phyloP scores from a whole-genome alignment of 2,888 invertebrate genomes.

The Drosophila neonasuta region DNA sequence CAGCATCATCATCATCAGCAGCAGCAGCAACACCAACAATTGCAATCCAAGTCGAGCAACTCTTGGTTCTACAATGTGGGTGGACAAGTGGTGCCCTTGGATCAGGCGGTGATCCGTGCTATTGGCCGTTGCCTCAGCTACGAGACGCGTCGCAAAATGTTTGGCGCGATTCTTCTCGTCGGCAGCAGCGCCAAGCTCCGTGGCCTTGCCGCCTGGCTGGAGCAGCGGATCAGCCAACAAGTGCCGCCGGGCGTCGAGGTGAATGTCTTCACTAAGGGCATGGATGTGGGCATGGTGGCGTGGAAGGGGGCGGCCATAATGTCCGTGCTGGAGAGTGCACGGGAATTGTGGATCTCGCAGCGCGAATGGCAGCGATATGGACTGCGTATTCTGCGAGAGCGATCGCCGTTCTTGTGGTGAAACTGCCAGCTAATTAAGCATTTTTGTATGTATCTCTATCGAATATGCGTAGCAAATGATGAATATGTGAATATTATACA shows the following conservation, averaged over 20 bases:
- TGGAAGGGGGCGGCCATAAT: slow-evolving; percentile 98
- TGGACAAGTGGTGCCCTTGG: slow-evolving; percentile 92
- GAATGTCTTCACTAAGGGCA: slow-evolving; percentile 94
- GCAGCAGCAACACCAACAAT: slow-evolving; percentile 83
- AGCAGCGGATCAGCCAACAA: slow-evolving; percentile 91
- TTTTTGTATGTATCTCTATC: slow-evolving; percentile 1
- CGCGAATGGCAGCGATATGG: slow-evolving; percentile 94
- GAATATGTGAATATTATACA: not conserved
- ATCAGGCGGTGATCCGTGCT: slow-evolving; percentile 94
- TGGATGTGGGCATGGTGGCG: slow-evolving; percentile 93
- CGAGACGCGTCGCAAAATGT: slow-evolving; percentile 96
- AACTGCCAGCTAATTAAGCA: not conserved
- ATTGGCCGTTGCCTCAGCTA: slow-evolving; percentile 95
- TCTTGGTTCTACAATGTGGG: slow-evolving; percentile 85
- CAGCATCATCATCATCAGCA: not conserved
- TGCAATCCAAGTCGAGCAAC: slow-evolving; percentile 29
- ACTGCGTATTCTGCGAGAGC: slow-evolving; percentile 92
- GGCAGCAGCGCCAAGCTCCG: slow-evolving; percentile 95
- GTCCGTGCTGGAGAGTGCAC: slow-evolving; percentile 95
- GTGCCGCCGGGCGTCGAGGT: slow-evolving; percentile 93
- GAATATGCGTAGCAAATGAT: slow-evolving; percentile 7
- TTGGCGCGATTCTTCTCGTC: slow-evolving; percentile 94
- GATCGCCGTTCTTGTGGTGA: slow-evolving; percentile 95
- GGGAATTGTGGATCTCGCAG: slow-evolving; percentile 94
- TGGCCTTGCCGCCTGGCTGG: slow-evolving; percentile 93